A percentile compares a stretch with the other conserved stretches of the same genome.
phyloP scores from a whole-genome alignment of 2,888 invertebrate genomes.

The Hedychridium roseum region DNA sequence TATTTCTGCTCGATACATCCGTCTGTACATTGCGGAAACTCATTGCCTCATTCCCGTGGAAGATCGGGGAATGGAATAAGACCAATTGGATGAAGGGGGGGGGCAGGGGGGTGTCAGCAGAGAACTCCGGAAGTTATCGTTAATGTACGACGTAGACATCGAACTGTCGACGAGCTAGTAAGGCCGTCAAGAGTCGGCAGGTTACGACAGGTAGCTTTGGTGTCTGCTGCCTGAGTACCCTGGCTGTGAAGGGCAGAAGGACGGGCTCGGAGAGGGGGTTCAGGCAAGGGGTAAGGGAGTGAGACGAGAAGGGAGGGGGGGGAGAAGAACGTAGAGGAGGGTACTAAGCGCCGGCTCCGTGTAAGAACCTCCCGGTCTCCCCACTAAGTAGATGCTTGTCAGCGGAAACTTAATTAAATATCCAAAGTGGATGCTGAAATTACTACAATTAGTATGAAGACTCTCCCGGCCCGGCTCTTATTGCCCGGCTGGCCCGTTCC shows the following conservation, averaged over 20 bases:
- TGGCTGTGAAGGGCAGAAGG: slow-evolving; percentile 13
- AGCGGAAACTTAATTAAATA: slow-evolving; percentile 64
- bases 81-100: too few species aligned
- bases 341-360: slow-evolving; percentile 28
- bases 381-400: slow-evolving; percentile 58
- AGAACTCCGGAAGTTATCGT: too few species aligned
- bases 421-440: slow-evolving; percentile 62
- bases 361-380: slow-evolving; percentile 37
- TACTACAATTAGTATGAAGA: slow-evolving; percentile 63
- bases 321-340: slow-evolving; percentile 16
- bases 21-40: too few species aligned
- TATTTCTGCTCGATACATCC: too few species aligned
- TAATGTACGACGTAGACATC: too few species aligned
- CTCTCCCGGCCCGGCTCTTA: slow-evolving; percentile 39
- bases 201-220: slow-evolving; percentile 29
- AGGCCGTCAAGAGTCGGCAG: slow-evolving; percentile 40
- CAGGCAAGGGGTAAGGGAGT: neutral
- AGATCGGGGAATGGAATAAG: too few species aligned
- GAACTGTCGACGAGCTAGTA: too few species aligned
- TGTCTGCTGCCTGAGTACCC: slow-evolving; percentile 33
- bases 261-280: neutral
- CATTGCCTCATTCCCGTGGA: too few species aligned
- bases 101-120: too few species aligned
- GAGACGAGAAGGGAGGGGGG: neutral
- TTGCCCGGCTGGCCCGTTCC: slow-evolving; percentile 35